Evolutionary conservation across 2,113 vertebrate species (phyloP).

Genomic region (Axis porcinus): DNA sequence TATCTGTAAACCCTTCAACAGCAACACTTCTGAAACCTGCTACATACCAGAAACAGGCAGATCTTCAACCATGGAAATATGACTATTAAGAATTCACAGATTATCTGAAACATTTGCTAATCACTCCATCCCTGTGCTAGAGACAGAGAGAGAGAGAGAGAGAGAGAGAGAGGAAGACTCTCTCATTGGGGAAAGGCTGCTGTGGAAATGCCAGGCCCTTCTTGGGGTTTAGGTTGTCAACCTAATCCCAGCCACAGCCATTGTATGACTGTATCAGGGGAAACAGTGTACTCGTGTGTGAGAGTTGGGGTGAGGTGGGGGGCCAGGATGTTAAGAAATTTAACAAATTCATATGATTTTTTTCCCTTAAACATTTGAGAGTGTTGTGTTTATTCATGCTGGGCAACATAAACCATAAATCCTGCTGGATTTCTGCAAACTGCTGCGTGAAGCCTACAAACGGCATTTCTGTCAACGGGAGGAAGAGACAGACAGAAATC

Average conservation of each 20-base stretch:
- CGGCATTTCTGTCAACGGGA: slow-evolving; percentile 64
- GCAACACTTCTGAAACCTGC: slow-evolving; percentile 29
- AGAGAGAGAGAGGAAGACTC: neutral
- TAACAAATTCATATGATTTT: slow-evolving; percentile 66
- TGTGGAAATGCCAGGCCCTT: slow-evolving; percentile 72
- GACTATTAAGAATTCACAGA: slow-evolving; percentile 69
- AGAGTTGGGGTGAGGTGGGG: slow-evolving; percentile 23
- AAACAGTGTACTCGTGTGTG: neutral
- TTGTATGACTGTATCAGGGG: neutral
- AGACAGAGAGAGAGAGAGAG: slow-evolving; percentile 23
- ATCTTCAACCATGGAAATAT: slow-evolving; percentile 57
- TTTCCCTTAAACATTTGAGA: slow-evolving; percentile 71
- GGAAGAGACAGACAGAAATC: slow-evolving; percentile 63
- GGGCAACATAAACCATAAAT: slow-evolving; percentile 78
- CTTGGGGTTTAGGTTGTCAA: slow-evolving; percentile 33
- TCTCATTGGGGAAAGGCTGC: slow-evolving; percentile 51
- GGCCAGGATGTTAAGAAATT: slow-evolving; percentile 74
- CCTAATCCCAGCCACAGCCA: slow-evolving; percentile 58
- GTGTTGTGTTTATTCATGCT: slow-evolving; percentile 76
- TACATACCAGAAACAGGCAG: slow-evolving; percentile 13
- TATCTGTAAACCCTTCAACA: neutral
- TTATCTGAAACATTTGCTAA: slow-evolving; percentile 72
- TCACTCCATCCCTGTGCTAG: slow-evolving; percentile 63
- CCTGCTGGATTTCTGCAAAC: slow-evolving; percentile 74
- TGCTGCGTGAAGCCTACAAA: slow-evolving; percentile 64